Percentiles rank a stretch among this genome's conserved stretches.
These are phyloP conservation scores for Liolophura sinensis DNA, from an alignment of 1,140 invertebrate genomes.

Conservation along the genomic window DNA sequence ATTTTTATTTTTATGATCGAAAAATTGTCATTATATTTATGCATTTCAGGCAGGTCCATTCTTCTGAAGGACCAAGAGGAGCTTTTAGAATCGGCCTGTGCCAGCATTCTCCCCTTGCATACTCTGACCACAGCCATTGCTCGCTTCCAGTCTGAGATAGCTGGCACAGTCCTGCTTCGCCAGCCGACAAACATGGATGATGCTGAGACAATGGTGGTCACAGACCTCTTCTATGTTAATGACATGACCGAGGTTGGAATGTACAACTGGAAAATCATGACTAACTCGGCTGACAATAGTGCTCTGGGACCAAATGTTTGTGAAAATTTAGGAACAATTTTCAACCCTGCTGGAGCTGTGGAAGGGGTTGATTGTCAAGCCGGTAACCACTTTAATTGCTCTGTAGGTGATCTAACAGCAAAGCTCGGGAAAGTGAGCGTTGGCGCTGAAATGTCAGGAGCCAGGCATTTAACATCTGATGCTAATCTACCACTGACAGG, in stretches of 20 bases:
- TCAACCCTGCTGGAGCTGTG: slow-evolving; percentile 37
- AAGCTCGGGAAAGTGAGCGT: slow-evolving; percentile 72
- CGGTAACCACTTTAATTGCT: slow-evolving; percentile 51
- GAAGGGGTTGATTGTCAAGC: slow-evolving; percentile 41
- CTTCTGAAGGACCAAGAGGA: slow-evolving; percentile 8
- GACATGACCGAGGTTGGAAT: slow-evolving; percentile 17
- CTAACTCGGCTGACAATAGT: slow-evolving; percentile 9
- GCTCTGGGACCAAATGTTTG: slow-evolving; percentile 16
- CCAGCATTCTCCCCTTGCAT: slow-evolving; percentile 26
- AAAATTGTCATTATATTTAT: no score
- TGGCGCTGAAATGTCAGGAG: slow-evolving; percentile 24
- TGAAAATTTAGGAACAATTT: slow-evolving; percentile 14
- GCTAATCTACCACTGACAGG: slow-evolving; percentile 24
- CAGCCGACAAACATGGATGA: slow-evolving; percentile 49
- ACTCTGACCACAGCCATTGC: slow-evolving; percentile 79
- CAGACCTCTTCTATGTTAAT: slow-evolving; percentile 63
- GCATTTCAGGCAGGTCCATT: slow-evolving; percentile 21
- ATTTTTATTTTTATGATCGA: no score
- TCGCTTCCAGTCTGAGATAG: slow-evolving; percentile 74
- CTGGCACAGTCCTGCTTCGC: slow-evolving; percentile 80
- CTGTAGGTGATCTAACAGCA: slow-evolving; percentile 77
- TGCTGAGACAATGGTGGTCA: slow-evolving; percentile 73
- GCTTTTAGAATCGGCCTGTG: slow-evolving; percentile 16
- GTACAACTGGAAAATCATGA: slow-evolving; percentile 15
- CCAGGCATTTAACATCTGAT: slow-evolving; percentile 15